Evolutionary conservation across 2,113 vertebrate species (phyloP), one percentile per base, ranked within the genome.

Genomic region (Isichthys henryi): DNA sequence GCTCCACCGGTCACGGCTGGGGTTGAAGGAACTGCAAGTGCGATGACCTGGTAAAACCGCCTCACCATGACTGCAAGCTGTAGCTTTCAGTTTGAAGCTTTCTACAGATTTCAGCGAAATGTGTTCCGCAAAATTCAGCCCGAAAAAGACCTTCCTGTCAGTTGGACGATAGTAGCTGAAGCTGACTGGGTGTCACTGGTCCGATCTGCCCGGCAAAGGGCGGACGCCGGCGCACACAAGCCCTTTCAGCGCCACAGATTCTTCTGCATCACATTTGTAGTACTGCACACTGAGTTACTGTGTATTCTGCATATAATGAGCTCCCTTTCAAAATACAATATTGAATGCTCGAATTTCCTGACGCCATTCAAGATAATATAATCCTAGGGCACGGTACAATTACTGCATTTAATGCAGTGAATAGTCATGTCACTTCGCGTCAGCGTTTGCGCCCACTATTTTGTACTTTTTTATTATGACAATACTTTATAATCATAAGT

Each of bases 281-380:
- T 43, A 43, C 35, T 80, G 2, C 74, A 80, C 74, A 80, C 74
- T 80, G 35, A 43, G 31, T 80, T 80, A 80, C 74, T 80, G 35
- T 80, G 35, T 80, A 80, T 80, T n/a, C 31, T 80, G 31, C 74
- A 43, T 80, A 80, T 80, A 80, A 80, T 80, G 74, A 80, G 74
- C 31, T 80, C 13, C 74, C 74, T 43, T 80, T 80, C 74, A 80
- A 80, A 77, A 80, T 80, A 80, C 39, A 80, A 43, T 43, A 80
- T 80, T 80, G 74, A 80, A 80, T 80, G 74, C 74, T 43, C 15
- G 15, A 80, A 80, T 80, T 80, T 80, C 74, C 74, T 80, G 74
- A 80, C 74, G 74, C 74, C 31, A 80, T 80, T 80, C 74, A 80
- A 80, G 35, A 80, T 39, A 80, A 80, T 80, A 80, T 80, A 80